A percentile compares a stretch with the other conserved stretches of the same genome.
Evolutionary conservation across 2,113 vertebrate genomes (phyloP).

Genomic region (Thalassarche chlororhynchos): DNA sequence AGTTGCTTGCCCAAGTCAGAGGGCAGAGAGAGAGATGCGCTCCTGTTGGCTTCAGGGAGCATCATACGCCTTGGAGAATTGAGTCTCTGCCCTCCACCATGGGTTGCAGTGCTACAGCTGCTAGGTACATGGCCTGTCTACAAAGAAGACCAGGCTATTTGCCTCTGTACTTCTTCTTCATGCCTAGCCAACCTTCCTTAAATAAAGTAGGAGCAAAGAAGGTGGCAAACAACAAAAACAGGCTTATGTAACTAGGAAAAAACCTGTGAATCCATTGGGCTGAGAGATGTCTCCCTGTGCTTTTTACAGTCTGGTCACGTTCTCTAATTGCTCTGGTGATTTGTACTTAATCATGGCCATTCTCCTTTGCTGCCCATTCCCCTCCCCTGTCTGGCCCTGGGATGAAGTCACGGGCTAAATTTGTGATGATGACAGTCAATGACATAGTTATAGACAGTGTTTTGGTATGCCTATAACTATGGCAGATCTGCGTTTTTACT

Average conservation of each 20-base stretch:
- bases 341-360: conserved; percentile 45
- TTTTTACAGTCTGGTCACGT: conserved; percentile 7
- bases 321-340: conserved; percentile 41
- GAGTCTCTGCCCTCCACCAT: neutral
- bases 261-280: neutral
- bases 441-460: neutral
- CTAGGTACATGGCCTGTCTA: neutral
- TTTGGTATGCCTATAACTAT: neutral
- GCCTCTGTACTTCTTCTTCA: neutral
- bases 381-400: neutral
- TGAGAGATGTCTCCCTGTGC: neutral
- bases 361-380: conserved; percentile 17
- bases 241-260: neutral
- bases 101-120: neutral
- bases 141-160: neutral
- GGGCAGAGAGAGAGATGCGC: neutral
- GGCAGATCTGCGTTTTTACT: neutral
- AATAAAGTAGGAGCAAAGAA: neutral
- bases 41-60: neutral
- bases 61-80: neutral
- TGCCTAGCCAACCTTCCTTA: neutral
- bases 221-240: neutral
- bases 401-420: conserved; percentile 58
- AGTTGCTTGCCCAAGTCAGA: neutral
- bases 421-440: conserved; percentile 17